Base-by-base conservation (phyloP, 2,113 vertebrate genomes). In the Puma concolor region DNA sequence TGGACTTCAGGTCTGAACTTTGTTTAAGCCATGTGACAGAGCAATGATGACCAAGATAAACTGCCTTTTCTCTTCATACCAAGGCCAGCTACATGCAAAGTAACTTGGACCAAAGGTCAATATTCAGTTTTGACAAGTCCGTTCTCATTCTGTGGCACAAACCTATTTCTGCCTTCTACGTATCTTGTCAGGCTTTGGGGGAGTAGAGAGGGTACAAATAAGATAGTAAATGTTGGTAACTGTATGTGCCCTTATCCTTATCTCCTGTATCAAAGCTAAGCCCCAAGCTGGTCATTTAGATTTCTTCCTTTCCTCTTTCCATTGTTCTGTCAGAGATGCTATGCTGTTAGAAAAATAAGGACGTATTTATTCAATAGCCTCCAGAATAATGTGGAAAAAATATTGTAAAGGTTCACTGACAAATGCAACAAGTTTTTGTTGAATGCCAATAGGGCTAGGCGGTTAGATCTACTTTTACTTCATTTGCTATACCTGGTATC, bases 401-500 rank as follows among this genome's bases (percentile, higher is more conserved):
- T 50, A 91, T 31, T 57, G 27, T 74, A 85, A 91, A 95, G 38
- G 79, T 64, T 93, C 82, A 86, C 2, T 69, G 71, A 95, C 66
- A 97, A 95, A 88, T 90, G 91, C 76, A 97, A 52, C 27, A 92
- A 77, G 67, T 29, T 86, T 94, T 96, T 97, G 96, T 87, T 97
- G 54, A 91, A 74, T 80, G 60, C 48, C 48, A 89, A 27, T 67
- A 84, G 77, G 71, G 44, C n/a, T 21, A 93, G 83, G 60, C 36
- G 83, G 36, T 63, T 54, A 88, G 38, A 89, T 9, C 83, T 38
- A 86, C 48, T 76, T 6, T 63, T 54, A 66, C 72, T 52, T 95
- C 54, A 90, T 48, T 44, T 94, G 44, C 29, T 84, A 5, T 81
- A 81, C 67, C 31, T 95, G 67, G 31, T 82, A 94, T 64, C 48